These are phyloP conservation scores for Pocillopora meandrina DNA, from an alignment of 92 coral and sea anemone genomes.

Conservation along the genomic window DNA sequence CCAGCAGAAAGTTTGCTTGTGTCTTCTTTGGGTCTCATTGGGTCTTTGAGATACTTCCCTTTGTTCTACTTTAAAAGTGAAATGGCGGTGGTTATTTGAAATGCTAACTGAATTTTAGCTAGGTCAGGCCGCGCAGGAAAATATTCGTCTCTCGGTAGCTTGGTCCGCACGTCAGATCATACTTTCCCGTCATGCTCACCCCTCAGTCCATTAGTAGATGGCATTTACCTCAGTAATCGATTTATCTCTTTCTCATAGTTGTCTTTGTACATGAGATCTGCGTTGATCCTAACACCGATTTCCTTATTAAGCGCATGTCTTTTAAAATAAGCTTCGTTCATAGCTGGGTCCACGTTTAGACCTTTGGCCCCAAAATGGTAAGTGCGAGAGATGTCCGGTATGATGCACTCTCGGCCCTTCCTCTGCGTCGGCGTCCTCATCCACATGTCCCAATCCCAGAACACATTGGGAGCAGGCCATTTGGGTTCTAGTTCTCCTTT, in stretches of 20 bases:
- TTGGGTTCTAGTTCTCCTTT: conserved; percentile 79
- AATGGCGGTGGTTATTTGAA: too few relatives aligned
- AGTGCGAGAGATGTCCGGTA: conserved; percentile 86
- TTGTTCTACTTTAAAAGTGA: too few relatives aligned
- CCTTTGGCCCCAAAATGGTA: conserved; percentile 91
- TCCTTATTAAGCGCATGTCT: conserved; percentile 67
- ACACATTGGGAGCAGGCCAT: conserved; percentile 75
- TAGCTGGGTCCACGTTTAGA: conserved; percentile 62
- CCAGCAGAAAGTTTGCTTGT: too few relatives aligned
- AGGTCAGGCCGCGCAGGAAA: too few relatives aligned
- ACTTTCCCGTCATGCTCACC: too few relatives aligned
- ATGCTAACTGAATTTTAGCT: too few relatives aligned
- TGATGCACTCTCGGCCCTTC: conserved; percentile 81
- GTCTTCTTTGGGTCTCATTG: too few relatives aligned
- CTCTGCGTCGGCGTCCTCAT: conserved; percentile 49
- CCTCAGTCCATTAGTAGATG: too few relatives aligned
- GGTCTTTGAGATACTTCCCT: too few relatives aligned
- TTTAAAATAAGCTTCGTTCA: conserved; percentile 73
- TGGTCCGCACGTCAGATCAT: too few relatives aligned
- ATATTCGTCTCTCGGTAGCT: too few relatives aligned
- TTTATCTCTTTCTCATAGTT: conserved; percentile 71
- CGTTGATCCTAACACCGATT: conserved; percentile 63
- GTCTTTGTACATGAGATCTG: conserved; percentile 55
- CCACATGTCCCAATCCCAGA: conserved; percentile 92
- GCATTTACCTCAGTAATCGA: conserved; percentile 65